Base-by-base conservation (phyloP, 2,888 invertebrate genomes). In the Acrocera orbiculus region DNA sequence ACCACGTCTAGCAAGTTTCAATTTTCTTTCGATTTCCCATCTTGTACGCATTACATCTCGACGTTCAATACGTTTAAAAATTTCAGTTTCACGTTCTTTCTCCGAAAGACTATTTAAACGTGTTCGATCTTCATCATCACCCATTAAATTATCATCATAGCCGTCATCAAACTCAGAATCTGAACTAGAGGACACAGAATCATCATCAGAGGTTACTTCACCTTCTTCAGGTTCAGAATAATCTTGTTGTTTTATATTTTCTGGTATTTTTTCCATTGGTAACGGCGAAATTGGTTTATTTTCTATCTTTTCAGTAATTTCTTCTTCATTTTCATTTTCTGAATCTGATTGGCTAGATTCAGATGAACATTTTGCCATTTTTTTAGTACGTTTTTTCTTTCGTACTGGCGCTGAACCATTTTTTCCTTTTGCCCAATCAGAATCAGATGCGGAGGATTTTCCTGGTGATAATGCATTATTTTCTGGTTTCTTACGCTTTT, bases 141-240 rank as follows among this genome's bases (percentile, higher is more conserved):
- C 93, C 80, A 95, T 93, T 17, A 95, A 69, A 53, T 95, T 85
- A 42, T 95, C 93, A 54, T 93, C 95, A 48, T 85, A 92, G 41
- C 95, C 95, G 63, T 96, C 95, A 53, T 90, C 80, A 53, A 93
- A 95, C 57, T 92, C 90, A 44, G 80, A 81, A 42, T 85, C 79
- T 34, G 69, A 71, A 44, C 69, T 70, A 2, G 65, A 66, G 0
- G 67, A 64, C 35, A 67, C 69, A 32, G 29, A 32, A 36, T 71
- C 69, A 42, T 67, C 67, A 47, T 76, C 76, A 8, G 73, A 70
- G 1, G 83, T 83, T 0, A 90, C 87, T 62, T 90, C 89, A 17
- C 77, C 85, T 69, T 86, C 86, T 57, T 86, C 85, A 0, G 79
- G 78, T 49, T 86, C 85, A 32, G 79, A 79, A n/a, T 65, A 48